Evolutionary conservation across 2,113 vertebrate genomes (phyloP), one percentile per base, ranked within the genome.

Genomic region (Hippocampus comes): DNA sequence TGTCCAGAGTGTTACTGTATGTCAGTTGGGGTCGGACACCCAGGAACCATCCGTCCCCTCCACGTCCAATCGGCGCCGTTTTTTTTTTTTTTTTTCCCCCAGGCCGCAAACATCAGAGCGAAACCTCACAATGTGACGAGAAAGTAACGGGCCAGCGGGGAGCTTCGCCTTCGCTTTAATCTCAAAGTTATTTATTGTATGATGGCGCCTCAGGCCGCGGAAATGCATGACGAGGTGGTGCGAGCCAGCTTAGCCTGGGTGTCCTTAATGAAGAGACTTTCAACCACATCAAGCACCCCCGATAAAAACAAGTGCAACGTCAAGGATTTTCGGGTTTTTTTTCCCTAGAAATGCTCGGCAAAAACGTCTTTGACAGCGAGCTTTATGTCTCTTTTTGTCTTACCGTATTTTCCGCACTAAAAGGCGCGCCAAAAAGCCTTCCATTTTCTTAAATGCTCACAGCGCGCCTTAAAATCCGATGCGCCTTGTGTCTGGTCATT

Each of bases 41-140:
- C 30, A 34, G 30, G 30, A 34, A 34, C 30, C 30, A 34, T 34
- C 30, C 30, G 30, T 34, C 30, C 30, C 30, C 4, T 34, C 30
- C 30, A 4, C 30, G 30, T 34, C 30, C 30, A 34, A 34, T 34
- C 30, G 30, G 30, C 30, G 30, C 30, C 4, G 30, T 30, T 30
- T 30, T 30, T 30, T 30, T 3, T 43, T 6, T 21, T 61, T 30
- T 9, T 15, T 18, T 61, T 25, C 34, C 34, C 59, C 70, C 34
- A 15, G 5, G 20, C 4, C 53, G 46, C n/a, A 60, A 68, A 68
- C 65, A 72, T 75, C 71, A 70, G 76, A 79, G 71, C 48, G 56
- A 71, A 67, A 49, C 23, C 76, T 68, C 49, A 67, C 41, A 74
- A 72, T 74, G 57, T 67, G 71, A 78, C 53, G 23, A 63, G 73